phyloP scores from a whole-genome alignment of 2,797 vertebrate species.

The Epinephelus awoara region DNA sequence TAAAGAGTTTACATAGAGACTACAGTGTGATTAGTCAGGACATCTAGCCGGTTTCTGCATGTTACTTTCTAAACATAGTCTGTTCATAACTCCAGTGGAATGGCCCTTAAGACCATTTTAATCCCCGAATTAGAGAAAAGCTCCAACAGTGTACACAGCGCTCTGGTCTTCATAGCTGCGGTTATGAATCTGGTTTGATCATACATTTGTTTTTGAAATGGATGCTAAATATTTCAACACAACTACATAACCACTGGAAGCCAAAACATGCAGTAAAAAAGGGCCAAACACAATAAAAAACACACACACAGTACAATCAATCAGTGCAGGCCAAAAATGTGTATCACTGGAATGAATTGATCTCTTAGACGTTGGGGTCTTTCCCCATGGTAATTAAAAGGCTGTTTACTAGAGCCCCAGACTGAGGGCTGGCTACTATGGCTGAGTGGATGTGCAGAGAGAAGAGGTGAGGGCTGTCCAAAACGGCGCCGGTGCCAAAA shows the following conservation, averaged over 20 bases:
- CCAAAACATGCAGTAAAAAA: background rate
- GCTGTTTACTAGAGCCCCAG: conserved; percentile 59
- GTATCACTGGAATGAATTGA: conserved; percentile 46
- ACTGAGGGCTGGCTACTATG: conserved; percentile 52
- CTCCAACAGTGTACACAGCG: conserved; percentile 21
- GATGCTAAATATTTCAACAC: conserved; percentile 13
- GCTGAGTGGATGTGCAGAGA: conserved; percentile 59
- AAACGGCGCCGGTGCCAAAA: conserved; percentile 65
- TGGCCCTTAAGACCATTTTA: conserved; percentile 20
- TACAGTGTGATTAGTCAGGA: background rate
- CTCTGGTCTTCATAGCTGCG: conserved; percentile 1
- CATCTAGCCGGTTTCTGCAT: conserved; percentile 9
- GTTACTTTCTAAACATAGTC: conserved; percentile 13
- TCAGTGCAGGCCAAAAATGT: conserved; percentile 16
- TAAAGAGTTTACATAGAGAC: background rate
- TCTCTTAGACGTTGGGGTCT: conserved; percentile 40
- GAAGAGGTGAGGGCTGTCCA: conserved; percentile 60
- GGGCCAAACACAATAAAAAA: background rate
- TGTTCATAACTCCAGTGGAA: conserved; percentile 23
- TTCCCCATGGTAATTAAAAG: conserved; percentile 68
- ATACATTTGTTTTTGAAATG: conserved; percentile 10
- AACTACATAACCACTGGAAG: background rate
- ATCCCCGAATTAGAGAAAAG: conserved; percentile 44
- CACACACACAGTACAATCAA: background rate
- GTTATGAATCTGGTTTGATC: conserved; percentile 25